Evolutionary conservation across 2,888 invertebrate species (phyloP).

Genomic region (Cheilosia grossa): DNA sequence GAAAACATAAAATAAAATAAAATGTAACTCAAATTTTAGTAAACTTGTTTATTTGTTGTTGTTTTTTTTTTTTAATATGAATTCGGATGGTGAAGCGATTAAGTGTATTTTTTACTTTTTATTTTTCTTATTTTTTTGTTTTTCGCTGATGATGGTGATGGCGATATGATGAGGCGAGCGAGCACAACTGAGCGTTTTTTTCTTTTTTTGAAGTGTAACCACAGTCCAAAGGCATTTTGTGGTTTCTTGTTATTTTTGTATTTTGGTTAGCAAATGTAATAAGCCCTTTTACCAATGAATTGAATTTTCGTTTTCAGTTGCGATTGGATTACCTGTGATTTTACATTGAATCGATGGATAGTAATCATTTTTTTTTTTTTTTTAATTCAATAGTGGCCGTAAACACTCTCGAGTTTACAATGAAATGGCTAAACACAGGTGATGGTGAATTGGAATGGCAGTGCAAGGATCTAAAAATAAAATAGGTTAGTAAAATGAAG

Average conservation of each 20-base stretch:
- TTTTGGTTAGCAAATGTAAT: conserved; percentile 66
- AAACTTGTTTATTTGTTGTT: conserved; percentile 67
- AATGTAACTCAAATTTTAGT: conserved; percentile 71
- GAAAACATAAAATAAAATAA: conserved; percentile 63
- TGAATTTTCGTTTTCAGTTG: conserved; percentile 33
- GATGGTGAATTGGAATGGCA: conserved; percentile 8
- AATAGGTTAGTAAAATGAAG: conserved; percentile 59
- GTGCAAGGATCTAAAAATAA: conserved; percentile 61
- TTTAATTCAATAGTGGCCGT: not conserved
- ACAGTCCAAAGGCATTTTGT: conserved; percentile 52
- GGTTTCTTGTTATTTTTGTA: conserved; percentile 32
- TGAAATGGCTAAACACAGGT: not conserved
- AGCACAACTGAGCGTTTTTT: conserved; percentile 26
- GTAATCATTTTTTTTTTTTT: not conserved
- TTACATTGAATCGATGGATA: not conserved
- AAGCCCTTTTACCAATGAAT: conserved; percentile 74
- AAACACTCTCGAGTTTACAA: not conserved
- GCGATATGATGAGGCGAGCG: conserved; percentile 68
- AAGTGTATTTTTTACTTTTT: conserved; percentile 36
- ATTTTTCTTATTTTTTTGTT: too few species aligned
- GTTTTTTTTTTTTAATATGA: conserved; percentile 50
- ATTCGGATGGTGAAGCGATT: conserved; percentile 70
- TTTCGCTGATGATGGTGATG: conserved; percentile 56
- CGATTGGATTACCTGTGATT: conserved; percentile 49
- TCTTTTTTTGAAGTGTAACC: conserved; percentile 36